Conservation (phyloP, 2,888 invertebrate genomes). For the Dasypolia templi region DNA sequence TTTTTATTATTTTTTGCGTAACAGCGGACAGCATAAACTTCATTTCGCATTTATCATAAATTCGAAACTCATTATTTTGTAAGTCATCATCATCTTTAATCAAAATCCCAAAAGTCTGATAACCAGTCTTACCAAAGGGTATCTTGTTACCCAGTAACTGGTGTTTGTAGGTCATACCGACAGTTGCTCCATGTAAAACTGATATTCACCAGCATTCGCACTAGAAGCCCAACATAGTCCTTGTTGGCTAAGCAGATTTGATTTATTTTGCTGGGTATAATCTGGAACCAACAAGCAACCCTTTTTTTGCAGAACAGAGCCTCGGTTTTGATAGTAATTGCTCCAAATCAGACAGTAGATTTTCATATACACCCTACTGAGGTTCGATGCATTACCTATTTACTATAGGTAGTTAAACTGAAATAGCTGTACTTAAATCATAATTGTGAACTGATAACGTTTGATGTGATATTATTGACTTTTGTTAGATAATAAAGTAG, state of each 20-base stretch:
- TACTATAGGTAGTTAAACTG: slow-evolving; percentile 8
- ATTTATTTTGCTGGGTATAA: neutral
- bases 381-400: neutral
- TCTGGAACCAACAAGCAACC: neutral
- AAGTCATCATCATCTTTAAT: too few species aligned
- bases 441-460: slow-evolving; percentile 24
- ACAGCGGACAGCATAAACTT: too few species aligned
- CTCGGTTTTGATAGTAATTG: neutral
- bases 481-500: slow-evolving; percentile 20
- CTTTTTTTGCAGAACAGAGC: neutral
- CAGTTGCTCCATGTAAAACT: neutral
- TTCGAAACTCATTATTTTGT: too few species aligned
- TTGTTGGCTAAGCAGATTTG: neutral
- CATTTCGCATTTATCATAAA: too few species aligned
- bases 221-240: neutral
- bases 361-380: neutral
- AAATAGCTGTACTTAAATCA: slow-evolving; percentile 33
- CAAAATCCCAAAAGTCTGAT: neutral
- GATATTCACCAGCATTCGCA: neutral
- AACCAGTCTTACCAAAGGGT: neutral
- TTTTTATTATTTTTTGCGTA: too few species aligned
- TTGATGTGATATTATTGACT: slow-evolving; percentile 10
- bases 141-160: neutral
- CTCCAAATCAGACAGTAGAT: neutral
- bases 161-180: neutral